Base-by-base conservation (phyloP, 2,797 vertebrate species). In the Sylvilagus floridanus region DNA sequence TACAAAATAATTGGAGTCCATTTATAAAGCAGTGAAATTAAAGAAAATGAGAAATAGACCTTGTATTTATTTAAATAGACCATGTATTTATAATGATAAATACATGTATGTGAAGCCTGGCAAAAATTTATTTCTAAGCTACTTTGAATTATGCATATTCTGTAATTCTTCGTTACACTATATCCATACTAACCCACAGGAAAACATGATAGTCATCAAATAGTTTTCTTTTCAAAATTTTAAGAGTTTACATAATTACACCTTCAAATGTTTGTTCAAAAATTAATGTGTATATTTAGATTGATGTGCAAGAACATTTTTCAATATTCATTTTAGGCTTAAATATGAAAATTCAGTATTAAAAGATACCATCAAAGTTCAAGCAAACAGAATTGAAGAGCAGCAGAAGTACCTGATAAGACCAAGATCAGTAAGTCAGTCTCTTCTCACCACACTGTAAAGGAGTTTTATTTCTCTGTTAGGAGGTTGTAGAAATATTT, bases 271-370 rank as follows among this genome's bases (percentile, higher is more conserved):
- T 24, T 2, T 84, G 66, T 75, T 92, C 2, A 81, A 24, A 93
- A 93, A 35, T 35, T 32, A n/a, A 47, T 69, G 16, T 16, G 12
- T 17, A 54, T 84, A 71, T 54, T 63, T 76, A 66, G 50, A 71
- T 83, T 1, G n/a, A 10, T 88, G 6, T 87, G 2, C 78, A 22
- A 87, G 35, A 81, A 19, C 92, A 75, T 62, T 85, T 85, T 68
- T 6, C 91, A 93, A 91, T 91, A 76, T 47, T 14, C 19, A 68
- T 91, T 97, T 94, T 97, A 99, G 99, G 97, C 97, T 99, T 96
- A 99, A 99, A 98, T 99, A 99, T 57, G 99, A 99, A 98, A 99
- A 99, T 42, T 98, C 98, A 86, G 98, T 97, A 93, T 96, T 99
- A 88, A 99, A 99, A 97, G 99, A 98, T 60, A 98, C 98, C 66